phyloP scores from a whole-genome alignment of 2,888 invertebrate species.

The Achlya flavicornis region DNA sequence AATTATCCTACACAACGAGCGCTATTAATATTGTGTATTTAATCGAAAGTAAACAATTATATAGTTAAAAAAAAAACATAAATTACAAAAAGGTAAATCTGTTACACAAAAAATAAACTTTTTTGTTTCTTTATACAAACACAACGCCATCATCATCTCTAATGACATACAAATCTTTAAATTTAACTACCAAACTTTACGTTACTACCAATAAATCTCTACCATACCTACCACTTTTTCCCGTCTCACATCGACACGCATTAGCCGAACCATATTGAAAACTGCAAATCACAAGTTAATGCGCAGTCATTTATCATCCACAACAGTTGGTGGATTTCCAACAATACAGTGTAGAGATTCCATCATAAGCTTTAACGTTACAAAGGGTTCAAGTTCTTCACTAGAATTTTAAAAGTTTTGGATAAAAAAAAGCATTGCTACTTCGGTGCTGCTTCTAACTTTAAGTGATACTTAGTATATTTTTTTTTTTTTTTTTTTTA shows the following conservation, averaged over 20 bases:
- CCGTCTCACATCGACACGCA: background rate
- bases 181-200: background rate
- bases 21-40: too few relatives aligned
- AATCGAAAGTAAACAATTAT: too few relatives aligned
- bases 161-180: background rate
- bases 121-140: too few relatives aligned
- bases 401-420: background rate
- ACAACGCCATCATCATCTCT: too few relatives aligned
- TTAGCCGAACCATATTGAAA: conserved; percentile 5
- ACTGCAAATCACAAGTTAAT: conserved; percentile 9
- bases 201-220: background rate
- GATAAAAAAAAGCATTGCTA: too few relatives aligned
- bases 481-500: too few relatives aligned
- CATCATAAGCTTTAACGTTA: background rate
- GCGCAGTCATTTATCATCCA: conserved; percentile 9
- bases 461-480: too few relatives aligned
- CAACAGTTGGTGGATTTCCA: conserved; percentile 13
- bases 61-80: too few relatives aligned
- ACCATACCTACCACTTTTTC: background rate
- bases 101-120: too few relatives aligned
- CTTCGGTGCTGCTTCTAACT: too few relatives aligned
- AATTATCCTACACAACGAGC: too few relatives aligned
- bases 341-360: conserved; percentile 5
- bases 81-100: too few relatives aligned
- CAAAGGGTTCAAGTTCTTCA: background rate